Evolutionary conservation across 2,113 vertebrate genomes (phyloP).

Genomic region (Pica pica): DNA sequence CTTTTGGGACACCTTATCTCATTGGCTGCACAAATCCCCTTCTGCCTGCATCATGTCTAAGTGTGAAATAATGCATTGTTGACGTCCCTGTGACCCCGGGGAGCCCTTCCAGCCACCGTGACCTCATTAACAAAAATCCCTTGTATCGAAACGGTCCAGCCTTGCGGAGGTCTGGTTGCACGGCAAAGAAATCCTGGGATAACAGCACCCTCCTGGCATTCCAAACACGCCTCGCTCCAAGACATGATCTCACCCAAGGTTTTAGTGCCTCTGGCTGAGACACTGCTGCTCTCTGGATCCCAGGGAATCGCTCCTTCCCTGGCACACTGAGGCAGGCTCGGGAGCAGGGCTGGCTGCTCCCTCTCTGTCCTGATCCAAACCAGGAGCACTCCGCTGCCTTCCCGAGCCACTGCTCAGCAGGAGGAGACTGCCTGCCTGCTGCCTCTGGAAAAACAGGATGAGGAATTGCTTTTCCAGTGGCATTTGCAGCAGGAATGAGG

Average conservation of each 20-base stretch:
- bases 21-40: not conserved
- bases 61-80: not conserved
- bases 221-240: not conserved
- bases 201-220: not conserved
- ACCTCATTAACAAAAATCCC: not conserved
- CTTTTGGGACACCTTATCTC: conserved; percentile 19
- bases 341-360: not conserved
- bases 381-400: not conserved
- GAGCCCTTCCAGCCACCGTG: not conserved
- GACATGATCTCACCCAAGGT: conserved; percentile 40
- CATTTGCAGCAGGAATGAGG: not conserved
- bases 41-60: not conserved
- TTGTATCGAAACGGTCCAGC: rapidly evolving
- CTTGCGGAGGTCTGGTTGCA: not conserved
- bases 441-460: not conserved
- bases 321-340: not conserved
- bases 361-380: not conserved
- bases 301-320: not conserved
- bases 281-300: not conserved
- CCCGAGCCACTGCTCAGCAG: not conserved
- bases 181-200: not conserved
- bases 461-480: not conserved
- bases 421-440: not conserved
- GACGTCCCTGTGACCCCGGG: rapidly evolving
- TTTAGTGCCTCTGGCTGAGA: not conserved